A percentile compares a stretch with the other conserved stretches of the same genome.
phyloP scores from a whole-genome alignment of 2,797 vertebrate species.

The Phoxinus dragarum region DNA sequence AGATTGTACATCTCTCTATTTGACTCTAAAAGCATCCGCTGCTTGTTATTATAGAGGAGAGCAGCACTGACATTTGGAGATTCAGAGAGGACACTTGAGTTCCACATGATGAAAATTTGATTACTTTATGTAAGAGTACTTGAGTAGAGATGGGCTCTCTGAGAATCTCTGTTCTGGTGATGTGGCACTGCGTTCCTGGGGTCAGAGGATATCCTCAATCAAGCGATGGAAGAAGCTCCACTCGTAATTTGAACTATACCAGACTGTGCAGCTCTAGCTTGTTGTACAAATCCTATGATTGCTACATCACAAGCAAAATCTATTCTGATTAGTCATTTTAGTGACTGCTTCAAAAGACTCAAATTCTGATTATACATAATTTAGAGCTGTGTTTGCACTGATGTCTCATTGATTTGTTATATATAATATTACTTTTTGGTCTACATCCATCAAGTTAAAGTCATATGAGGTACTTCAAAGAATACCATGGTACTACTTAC shows the following conservation, averaged over 20 bases:
- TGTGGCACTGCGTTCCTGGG: not conserved
- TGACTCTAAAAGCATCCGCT: slow-evolving; percentile 3
- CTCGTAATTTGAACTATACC: not conserved
- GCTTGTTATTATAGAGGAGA: not conserved
- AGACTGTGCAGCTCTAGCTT: not conserved
- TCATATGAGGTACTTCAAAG: not conserved
- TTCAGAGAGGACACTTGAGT: slow-evolving; percentile 12
- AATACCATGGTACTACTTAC: not conserved
- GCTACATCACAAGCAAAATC: not conserved
- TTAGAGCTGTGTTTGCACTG: not conserved
- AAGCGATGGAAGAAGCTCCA: not conserved
- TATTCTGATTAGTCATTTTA: not conserved
- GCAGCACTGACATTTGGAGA: not conserved
- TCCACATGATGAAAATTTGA: slow-evolving; percentile 37
- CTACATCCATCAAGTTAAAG: not conserved
- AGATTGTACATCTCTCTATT: not conserved
- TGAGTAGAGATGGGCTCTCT: slow-evolving; percentile 14
- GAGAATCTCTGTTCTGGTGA: slow-evolving; percentile 4
- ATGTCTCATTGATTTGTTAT: not conserved
- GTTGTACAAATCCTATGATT: not conserved
- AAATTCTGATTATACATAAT: not conserved
- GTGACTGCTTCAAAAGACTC: not conserved
- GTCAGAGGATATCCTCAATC: not conserved
- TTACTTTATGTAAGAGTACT: slow-evolving; percentile 44
- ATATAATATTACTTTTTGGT: slow-evolving; percentile 1